These are phyloP conservation scores for Pogonophryne albipinna DNA, from an alignment of 2,797 vertebrate genomes.

Conservation along the genomic window DNA sequence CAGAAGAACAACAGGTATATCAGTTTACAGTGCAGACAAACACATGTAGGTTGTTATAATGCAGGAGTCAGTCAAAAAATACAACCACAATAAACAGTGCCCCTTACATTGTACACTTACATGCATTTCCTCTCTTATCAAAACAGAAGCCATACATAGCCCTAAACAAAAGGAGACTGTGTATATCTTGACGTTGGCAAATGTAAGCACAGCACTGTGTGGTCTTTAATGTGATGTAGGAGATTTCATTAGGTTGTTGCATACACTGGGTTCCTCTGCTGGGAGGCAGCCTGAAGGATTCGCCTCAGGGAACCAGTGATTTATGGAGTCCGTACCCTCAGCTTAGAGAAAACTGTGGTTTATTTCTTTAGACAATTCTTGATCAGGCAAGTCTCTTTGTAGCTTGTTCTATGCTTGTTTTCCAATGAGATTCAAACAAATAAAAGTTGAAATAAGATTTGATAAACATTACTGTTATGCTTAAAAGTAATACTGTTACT, in stretches of 20 bases:
- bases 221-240: conserved; percentile 50
- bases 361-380: conserved; percentile 8
- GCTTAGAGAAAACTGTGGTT: conserved; percentile 14
- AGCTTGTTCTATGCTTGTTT: not conserved
- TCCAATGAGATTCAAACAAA: not conserved
- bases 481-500: conserved; percentile 1
- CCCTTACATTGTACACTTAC: too few species aligned
- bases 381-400: conserved; percentile 7
- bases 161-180: too few species aligned
- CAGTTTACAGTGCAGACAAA: not conserved
- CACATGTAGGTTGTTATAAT: not conserved
- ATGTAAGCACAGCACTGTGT: conserved; percentile 9
- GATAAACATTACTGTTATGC: conserved; percentile 9
- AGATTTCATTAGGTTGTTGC: conserved; percentile 42
- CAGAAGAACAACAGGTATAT: not conserved
- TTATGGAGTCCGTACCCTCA: conserved; percentile 24
- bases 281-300: conserved; percentile 36
- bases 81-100: too few species aligned
- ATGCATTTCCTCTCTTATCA: too few species aligned
- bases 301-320: conserved; percentile 35
- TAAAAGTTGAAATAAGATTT: not conserved
- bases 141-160: too few species aligned
- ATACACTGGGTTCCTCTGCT: conserved; percentile 23
- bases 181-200: too few species aligned
- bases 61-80: not conserved